Base-by-base conservation (phyloP, 2,797 vertebrate species). In the Lepus oiostolus region DNA sequence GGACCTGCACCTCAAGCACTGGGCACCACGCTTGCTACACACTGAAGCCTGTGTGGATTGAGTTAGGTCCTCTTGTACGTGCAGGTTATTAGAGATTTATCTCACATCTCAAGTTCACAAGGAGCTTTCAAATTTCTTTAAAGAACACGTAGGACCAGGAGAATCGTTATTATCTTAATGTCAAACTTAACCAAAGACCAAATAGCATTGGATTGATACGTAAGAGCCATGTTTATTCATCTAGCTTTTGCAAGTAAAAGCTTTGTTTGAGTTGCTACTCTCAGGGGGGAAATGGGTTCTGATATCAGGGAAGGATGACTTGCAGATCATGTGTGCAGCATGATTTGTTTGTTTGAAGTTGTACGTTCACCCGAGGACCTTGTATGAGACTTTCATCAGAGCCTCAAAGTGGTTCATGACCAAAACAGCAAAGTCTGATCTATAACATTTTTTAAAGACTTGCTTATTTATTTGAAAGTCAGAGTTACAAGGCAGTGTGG, bases 121-220 rank as follows among this genome's bases (percentile, higher is more conserved):
- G 21, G 52, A 67, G 8, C n/a, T 75, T 83, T 74, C 75, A 86
- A 58, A 54, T 88, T 80, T 92, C 83, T 68, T 86, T 86, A 96
- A 90, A 91, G 32, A 87, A 87, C 32, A 54, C 72, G 12, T 74
- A 60, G 38, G n/a, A 65, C 67, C 88, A 79, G 47, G 30, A 90
- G 58, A 93, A 75, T 75, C 92, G 88, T 81, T 95, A 92, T 21
- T 13, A 86, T 89, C 54, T 88, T 63, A n/a, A 82, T 88, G 32
- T 88, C 83, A 93, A 68, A 71, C 13, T 85, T 65, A 91, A 68
- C 60, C 28, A 85, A 92, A 72, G 26, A 77, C 65, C 65, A 85
- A 91, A 88, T 84, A 85, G 67, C 50, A 71, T 8, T 76, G 70
- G 21, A 75, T 35, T 86, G 71, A 76, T 38, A 60, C 22, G 72